These are phyloP conservation scores for Bombycilla garrulus DNA, from an alignment of 2,113 vertebrate species.

Conservation along the genomic window DNA sequence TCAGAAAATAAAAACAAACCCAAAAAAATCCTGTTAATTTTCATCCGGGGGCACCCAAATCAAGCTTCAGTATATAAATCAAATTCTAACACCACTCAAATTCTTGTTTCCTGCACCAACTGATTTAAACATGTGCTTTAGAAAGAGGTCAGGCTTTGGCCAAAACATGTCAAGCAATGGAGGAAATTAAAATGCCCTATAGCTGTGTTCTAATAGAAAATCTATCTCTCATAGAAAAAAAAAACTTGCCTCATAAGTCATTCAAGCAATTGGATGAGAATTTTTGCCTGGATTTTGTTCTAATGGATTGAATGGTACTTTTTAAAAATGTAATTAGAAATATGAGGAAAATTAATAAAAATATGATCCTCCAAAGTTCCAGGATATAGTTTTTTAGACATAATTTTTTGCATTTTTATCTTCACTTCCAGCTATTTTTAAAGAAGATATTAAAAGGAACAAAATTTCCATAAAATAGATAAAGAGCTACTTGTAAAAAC, in stretches of 20 bases:
- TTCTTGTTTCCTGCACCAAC: background rate
- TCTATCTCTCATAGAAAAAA: background rate
- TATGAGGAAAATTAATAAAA: background rate
- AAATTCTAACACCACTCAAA: background rate
- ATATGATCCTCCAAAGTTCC: background rate
- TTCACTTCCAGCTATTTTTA: background rate
- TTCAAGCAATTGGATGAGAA: background rate
- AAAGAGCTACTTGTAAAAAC: background rate
- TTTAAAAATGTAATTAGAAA: background rate
- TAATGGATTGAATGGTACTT: background rate
- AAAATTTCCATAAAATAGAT: background rate
- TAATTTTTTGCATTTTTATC: background rate
- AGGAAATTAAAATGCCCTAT: constrained; percentile 4
- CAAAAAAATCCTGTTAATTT: background rate
- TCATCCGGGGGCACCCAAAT: background rate
- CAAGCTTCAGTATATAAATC: background rate
- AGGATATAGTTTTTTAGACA: background rate
- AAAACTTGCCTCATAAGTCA: background rate
- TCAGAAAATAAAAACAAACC: background rate
- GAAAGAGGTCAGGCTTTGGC: background rate
- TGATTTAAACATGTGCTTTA: background rate
- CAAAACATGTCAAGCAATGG: background rate
- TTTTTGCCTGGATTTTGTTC: constrained; percentile 13
- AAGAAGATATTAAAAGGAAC: background rate
- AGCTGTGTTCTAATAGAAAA: background rate